Evolutionary conservation across 2,888 invertebrate genomes (phyloP).

Genomic region (Cantharis flavilabris): DNA sequence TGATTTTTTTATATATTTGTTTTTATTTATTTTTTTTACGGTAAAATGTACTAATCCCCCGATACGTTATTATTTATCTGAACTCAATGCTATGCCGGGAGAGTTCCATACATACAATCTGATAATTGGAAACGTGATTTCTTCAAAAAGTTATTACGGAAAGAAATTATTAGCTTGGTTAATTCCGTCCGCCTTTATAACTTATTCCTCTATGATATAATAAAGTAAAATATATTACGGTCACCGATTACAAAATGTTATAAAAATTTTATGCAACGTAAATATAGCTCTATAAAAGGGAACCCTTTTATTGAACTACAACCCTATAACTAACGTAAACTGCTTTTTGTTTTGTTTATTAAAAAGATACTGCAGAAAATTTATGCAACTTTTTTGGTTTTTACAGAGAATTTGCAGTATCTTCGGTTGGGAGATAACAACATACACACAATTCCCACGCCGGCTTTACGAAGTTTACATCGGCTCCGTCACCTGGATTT

Average conservation of each 20-base stretch:
- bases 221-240: neutral
- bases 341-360: neutral
- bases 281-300: neutral
- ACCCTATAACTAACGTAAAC: neutral
- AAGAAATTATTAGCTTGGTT: neutral
- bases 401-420: constrained; percentile 85
- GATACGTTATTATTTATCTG: no score
- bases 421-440: constrained; percentile 87
- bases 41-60: neutral
- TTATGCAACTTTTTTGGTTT: neutral
- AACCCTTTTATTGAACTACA: neutral
- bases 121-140: neutral
- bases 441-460: constrained; percentile 82
- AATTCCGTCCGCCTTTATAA: neutral
- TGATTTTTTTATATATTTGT: constrained; percentile 55
- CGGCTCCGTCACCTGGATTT: constrained; percentile 87
- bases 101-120: neutral
- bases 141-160: neutral
- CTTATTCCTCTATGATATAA: neutral
- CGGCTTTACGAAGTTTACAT: constrained; percentile 80
- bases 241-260: neutral
- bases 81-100: no score
- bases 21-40: neutral
- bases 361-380: neutral
- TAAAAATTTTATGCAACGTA: neutral